phyloP scores from a whole-genome alignment of 2,113 vertebrate genomes.

The Saimiri boliviensis region DNA sequence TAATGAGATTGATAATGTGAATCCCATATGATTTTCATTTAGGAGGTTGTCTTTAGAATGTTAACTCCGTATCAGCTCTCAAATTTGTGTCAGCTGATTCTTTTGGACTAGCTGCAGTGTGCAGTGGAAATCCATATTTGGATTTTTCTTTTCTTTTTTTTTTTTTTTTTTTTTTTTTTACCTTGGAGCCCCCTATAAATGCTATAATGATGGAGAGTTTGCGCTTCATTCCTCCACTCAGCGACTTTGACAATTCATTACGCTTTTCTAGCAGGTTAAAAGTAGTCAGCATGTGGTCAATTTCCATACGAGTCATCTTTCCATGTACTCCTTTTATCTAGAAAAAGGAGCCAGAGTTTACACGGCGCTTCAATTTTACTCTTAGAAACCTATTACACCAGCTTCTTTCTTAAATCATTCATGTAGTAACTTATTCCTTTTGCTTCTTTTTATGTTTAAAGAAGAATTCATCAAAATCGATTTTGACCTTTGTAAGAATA shows the following conservation, averaged over 20 bases:
- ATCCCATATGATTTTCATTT: not conserved
- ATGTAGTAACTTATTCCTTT: not conserved
- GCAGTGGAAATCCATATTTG: not conserved
- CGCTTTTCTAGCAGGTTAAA: slow-evolving; percentile 92
- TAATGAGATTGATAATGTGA: not conserved
- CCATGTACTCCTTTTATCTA: slow-evolving; percentile 92
- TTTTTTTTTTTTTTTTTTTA: slow-evolving; percentile 32
- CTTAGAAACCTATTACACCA: not conserved
- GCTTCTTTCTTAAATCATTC: not conserved
- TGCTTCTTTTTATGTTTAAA: not conserved
- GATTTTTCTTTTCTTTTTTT: no score
- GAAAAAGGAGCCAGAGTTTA: slow-evolving; percentile 13
- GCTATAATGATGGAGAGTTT: slow-evolving; percentile 97
- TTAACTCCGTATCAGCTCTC: not conserved
- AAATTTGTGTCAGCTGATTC: not conserved
- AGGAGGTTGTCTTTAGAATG: not conserved
- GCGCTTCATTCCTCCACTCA: slow-evolving; percentile 96
- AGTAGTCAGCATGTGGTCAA: slow-evolving; percentile 87
- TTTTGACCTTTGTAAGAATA: not conserved
- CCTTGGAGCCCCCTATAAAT: slow-evolving; percentile 95
- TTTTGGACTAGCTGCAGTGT: not conserved
- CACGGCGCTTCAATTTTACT: not conserved
- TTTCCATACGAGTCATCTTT: slow-evolving; percentile 86
- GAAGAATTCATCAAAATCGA: not conserved
- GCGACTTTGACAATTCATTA: slow-evolving; percentile 84